Percentiles rank a stretch among this genome's conserved stretches.
Evolutionary conservation across 1,140 invertebrate genomes (phyloP).

Genomic region (Achatina immaculata): DNA sequence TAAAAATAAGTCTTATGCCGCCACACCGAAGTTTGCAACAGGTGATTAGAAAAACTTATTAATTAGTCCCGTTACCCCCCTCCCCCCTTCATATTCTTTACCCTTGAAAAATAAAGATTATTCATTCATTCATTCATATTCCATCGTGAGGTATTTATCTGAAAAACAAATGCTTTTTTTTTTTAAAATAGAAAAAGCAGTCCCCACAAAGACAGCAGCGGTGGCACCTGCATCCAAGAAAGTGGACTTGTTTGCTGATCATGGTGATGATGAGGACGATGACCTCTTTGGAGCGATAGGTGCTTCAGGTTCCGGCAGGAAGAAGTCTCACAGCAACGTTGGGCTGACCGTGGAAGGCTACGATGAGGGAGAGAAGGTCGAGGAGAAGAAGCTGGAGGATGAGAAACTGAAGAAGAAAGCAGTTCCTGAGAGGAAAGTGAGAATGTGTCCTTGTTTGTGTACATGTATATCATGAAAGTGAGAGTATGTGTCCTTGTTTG

Average conservation of each 20-base stretch:
- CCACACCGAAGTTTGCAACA: too few relatives aligned
- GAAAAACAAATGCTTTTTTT: too few relatives aligned
- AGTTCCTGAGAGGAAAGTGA: conserved; percentile 14
- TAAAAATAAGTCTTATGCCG: too few relatives aligned
- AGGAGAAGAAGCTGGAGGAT: conserved; percentile 41
- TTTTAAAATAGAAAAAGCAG: conserved; percentile 18
- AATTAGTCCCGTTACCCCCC: too few relatives aligned
- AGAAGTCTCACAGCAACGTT: conserved; percentile 24
- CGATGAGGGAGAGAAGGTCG: conserved; percentile 28
- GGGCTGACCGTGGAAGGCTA: conserved; percentile 25
- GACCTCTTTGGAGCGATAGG: conserved; percentile 40
- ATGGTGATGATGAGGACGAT: conserved; percentile 50
- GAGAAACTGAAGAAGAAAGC: neutral
- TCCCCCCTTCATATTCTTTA: too few relatives aligned
- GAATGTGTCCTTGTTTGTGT: neutral
- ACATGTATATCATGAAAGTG: neutral
- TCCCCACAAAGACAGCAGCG: neutral
- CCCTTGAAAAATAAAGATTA: too few relatives aligned
- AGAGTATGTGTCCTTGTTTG: neutral
- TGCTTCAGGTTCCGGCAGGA: neutral
- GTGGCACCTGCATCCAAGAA: conserved; percentile 32
- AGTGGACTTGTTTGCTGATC: conserved; percentile 47
- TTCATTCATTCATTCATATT: too few relatives aligned
- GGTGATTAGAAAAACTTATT: too few relatives aligned
- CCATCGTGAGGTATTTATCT: too few relatives aligned